Evolutionary conservation across 2,888 invertebrate species (phyloP).

Genomic region (Ophioninae sp.): DNA sequence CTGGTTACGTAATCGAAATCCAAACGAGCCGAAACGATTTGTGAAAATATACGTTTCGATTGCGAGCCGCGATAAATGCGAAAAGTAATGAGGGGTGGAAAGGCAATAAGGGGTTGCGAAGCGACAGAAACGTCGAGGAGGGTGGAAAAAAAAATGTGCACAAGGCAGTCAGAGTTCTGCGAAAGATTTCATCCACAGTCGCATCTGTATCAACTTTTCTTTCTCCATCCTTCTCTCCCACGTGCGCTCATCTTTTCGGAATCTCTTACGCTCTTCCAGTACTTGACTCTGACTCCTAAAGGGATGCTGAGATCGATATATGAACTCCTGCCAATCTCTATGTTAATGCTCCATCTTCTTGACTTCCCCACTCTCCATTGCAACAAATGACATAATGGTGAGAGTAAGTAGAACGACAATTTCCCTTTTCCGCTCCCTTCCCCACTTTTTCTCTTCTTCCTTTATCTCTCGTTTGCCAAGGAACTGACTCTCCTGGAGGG

Average conservation of each 20-base stretch:
- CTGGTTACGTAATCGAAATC: too few relatives aligned
- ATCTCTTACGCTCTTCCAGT: conserved; percentile 72
- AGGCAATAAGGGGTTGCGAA: conserved; percentile 22
- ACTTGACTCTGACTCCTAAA: conserved; percentile 71
- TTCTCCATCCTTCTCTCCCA: conserved; percentile 18
- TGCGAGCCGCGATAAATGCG: background rate
- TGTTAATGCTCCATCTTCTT: conserved; percentile 74
- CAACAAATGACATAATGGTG: conserved; percentile 58
- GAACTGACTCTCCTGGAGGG: conserved; percentile 73
- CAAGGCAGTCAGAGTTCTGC: conserved; percentile 27
- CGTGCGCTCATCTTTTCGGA: conserved; percentile 27
- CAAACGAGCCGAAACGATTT: background rate
- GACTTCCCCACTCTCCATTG: conserved; percentile 41
- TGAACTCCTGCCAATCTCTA: conserved; percentile 81
- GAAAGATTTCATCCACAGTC: conserved; percentile 45
- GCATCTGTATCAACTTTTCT: conserved; percentile 41
- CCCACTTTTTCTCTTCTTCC: conserved; percentile 26
- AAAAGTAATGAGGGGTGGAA: conserved; percentile 1
- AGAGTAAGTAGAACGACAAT: conserved; percentile 56
- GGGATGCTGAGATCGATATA: conserved; percentile 77
- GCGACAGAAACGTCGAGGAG: conserved; percentile 20
- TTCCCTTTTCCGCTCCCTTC: conserved; percentile 6
- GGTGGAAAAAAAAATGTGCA: conserved; percentile 10
- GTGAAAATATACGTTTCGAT: background rate
- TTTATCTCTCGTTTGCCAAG: conserved; percentile 51